Evolutionary conservation across 64 coral and sea anemone genomes (phyloP), one percentile per base, ranked within the genome.

Genomic region (Pocillopora damicornis): DNA sequence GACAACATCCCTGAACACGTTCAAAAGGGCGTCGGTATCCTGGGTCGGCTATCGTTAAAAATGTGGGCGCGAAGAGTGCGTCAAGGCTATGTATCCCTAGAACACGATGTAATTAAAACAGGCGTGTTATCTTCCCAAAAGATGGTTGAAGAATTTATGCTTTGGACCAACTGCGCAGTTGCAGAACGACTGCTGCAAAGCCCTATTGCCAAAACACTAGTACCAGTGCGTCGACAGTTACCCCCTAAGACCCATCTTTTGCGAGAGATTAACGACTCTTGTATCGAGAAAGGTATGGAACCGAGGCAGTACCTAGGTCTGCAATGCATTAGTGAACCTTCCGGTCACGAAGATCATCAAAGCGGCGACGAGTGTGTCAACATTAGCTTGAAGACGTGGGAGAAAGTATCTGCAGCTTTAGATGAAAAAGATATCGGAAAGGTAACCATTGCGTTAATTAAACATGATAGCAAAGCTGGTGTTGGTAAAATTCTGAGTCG

Each of bases 131-230:
- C 73, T 6, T 77, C 93, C 15, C 74, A 62, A 2, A 91, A 80
- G 73, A 95, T 98, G 22, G 85, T 98, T 1, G 93, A 98, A 38
- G 92, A 98, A 45, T 61, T 98, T 1, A 95, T 98, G 96, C 68
- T 95, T 13, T 68, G 90, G 26, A 78, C 93, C 20, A 95, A 98
- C 90, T 76, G 83, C 72, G 90, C 90, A 35, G 93, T 95, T 12
- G 96, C 96, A 23, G 18, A 84, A 63, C 77, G 35, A 18, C 93
- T 98, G 57, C 67, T 94, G 17, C 60, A 63, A 20, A 90, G 57
- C 15, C 69, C 78, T 61, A 8, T 51, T 11, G 86, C 92, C 58
- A 83, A 64, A 37, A 73, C 15, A 35, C 37, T 80, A 58, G 93
- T 88, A 23, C 93, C 93, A 37, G 45, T 98, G 1, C 88, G 96